phyloP scores from a whole-genome alignment of 2,888 invertebrate genomes.

The Salticus scenicus region DNA sequence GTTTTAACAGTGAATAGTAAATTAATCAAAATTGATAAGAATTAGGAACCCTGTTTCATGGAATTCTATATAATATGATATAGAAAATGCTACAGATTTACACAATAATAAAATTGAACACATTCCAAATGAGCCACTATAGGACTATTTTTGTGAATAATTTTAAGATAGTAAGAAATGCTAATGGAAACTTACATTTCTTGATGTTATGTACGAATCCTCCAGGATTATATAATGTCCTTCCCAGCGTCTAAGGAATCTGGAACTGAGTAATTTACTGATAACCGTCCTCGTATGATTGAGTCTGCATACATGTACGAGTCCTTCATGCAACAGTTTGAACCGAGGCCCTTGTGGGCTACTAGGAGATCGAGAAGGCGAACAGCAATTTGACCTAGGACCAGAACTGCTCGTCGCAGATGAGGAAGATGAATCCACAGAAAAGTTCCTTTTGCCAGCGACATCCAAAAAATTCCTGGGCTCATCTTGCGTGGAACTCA shows the following conservation, averaged over 20 bases:
- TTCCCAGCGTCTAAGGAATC: constrained; percentile 86
- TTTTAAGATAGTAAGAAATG: too few species aligned
- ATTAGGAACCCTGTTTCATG: too few species aligned
- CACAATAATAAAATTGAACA: too few species aligned
- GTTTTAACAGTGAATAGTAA: too few species aligned
- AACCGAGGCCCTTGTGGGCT: constrained; percentile 76
- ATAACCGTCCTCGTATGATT: constrained; percentile 86
- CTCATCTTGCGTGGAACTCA: constrained; percentile 27
- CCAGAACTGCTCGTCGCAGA: background rate
- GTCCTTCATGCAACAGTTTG: constrained; percentile 84
- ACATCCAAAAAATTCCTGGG: constrained; percentile 19
- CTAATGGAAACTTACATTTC: constrained; percentile 85
- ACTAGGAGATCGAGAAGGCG: constrained; percentile 64
- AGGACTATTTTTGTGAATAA: too few species aligned
- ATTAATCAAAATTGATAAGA: too few species aligned
- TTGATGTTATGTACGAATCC: constrained; percentile 82
- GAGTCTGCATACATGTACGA: constrained; percentile 84
- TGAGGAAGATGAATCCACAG: constrained; percentile 48
- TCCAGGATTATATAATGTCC: constrained; percentile 83
- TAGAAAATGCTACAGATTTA: too few species aligned
- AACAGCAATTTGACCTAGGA: constrained; percentile 30
- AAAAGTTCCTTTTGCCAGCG: constrained; percentile 24
- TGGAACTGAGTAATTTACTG: constrained; percentile 85
- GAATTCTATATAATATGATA: too few species aligned
- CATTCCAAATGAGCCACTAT: too few species aligned